phyloP scores from a whole-genome alignment of 2,888 invertebrate species.

The Dryomyza anilis region DNA sequence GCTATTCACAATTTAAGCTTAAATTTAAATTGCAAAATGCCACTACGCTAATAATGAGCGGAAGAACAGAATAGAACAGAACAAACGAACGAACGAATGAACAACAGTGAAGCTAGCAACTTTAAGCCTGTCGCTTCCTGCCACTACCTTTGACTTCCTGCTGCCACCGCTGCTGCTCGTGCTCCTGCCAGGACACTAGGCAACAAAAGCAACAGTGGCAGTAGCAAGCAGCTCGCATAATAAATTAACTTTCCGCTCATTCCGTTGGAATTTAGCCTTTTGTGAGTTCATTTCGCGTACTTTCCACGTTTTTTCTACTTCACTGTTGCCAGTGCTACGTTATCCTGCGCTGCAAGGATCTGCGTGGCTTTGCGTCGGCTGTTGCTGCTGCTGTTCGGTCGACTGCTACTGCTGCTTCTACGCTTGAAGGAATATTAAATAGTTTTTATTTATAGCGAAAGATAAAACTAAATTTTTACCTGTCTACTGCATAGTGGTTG shows the following conservation, averaged over 20 bases:
- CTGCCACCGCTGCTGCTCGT: background rate
- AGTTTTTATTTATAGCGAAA: constrained; percentile 54
- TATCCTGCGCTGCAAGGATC: background rate
- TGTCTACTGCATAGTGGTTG: constrained; percentile 8
- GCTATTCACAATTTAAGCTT: background rate
- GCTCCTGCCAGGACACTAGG: background rate
- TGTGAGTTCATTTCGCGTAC: background rate
- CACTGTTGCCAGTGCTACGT: background rate
- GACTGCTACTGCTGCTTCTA: constrained; percentile 26
- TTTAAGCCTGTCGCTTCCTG: background rate
- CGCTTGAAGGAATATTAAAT: constrained; percentile 49
- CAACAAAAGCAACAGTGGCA: background rate
- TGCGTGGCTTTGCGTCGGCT: background rate
- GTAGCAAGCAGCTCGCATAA: constrained; percentile 21
- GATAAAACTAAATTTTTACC: constrained; percentile 33
- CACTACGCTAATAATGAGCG: constrained; percentile 6
- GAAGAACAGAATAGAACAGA: too few species aligned
- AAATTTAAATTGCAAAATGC: background rate
- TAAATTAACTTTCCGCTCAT: constrained; percentile 33
- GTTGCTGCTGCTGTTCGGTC: background rate
- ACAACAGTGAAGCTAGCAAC: background rate
- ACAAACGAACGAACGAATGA: background rate
- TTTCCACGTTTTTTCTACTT: background rate
- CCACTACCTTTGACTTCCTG: background rate
- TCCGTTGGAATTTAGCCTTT: constrained; percentile 22